Percentiles rank a stretch among this genome's conserved stretches.
These are phyloP conservation scores for Yponomeuta sedellus DNA, from an alignment of 2,888 invertebrate genomes.

Conservation along the genomic window DNA sequence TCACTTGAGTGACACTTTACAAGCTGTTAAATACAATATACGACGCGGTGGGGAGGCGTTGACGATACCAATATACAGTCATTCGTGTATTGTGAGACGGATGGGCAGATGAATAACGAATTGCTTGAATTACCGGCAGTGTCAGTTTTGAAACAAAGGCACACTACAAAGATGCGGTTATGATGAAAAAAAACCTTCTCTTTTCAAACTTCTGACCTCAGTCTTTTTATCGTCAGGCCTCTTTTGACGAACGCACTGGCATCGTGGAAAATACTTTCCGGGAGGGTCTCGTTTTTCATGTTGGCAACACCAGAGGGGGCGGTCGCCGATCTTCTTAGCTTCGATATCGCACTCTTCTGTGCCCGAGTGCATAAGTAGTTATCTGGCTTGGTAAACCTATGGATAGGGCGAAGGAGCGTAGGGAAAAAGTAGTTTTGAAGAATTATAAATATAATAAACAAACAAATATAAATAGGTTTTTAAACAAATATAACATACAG, in stretches of 20 bases:
- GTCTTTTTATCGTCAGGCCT: conserved; percentile 71
- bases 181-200: conserved; percentile 37
- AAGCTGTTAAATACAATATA: neutral
- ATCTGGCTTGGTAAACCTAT: conserved; percentile 74
- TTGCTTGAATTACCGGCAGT: conserved; percentile 29
- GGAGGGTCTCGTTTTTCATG: conserved; percentile 47
- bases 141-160: conserved; percentile 58
- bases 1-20: neutral
- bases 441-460: conserved; percentile 48
- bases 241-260: conserved; percentile 70
- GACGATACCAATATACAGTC: conserved; percentile 16
- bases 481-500: conserved; percentile 26
- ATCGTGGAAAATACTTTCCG: conserved; percentile 67
- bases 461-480: conserved; percentile 32
- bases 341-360: conserved; percentile 47
- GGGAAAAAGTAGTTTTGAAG: conserved; percentile 27
- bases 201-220: conserved; percentile 63
- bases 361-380: conserved; percentile 65
- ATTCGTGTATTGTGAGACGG: conserved; percentile 17
- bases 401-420: conserved; percentile 24
- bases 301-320: conserved; percentile 59
- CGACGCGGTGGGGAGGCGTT: conserved; percentile 1
- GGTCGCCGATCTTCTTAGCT: conserved; percentile 62
- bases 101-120: conserved; percentile 29
- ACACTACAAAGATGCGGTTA: conserved; percentile 60